A percentile compares a stretch with the other conserved stretches of the same genome.
Evolutionary conservation across 2,797 vertebrate species (phyloP).

Genomic region (Coregonus suidteri): DNA sequence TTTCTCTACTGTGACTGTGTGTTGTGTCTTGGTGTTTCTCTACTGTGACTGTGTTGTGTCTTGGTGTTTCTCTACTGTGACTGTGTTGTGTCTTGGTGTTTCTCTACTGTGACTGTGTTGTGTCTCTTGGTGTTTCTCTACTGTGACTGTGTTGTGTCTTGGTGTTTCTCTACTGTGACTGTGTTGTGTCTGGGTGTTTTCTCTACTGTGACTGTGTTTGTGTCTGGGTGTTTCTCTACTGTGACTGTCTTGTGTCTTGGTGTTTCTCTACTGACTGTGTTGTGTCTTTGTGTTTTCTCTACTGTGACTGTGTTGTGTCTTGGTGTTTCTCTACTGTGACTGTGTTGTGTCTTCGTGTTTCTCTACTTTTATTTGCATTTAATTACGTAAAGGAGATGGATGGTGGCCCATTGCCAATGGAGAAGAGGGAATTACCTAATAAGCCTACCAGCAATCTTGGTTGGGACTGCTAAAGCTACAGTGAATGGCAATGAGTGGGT

Average conservation of each 20-base stretch:
- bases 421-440: constrained; percentile 76
- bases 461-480: not conserved
- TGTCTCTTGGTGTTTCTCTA: too few relatives aligned
- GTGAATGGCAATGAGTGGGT: not conserved
- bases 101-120: too few relatives aligned
- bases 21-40: not conserved
- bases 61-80: too few relatives aligned
- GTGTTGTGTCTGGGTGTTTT: too few relatives aligned
- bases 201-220: not conserved
- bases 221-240: too few relatives aligned
- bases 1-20: too few relatives aligned
- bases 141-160: too few relatives aligned
- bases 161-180: too few relatives aligned
- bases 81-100: not conserved
- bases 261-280: not conserved
- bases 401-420: constrained; percentile 75
- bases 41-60: too few relatives aligned
- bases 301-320: not conserved
- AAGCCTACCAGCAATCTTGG: constrained; percentile 48
- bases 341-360: not conserved
- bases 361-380: constrained; percentile 76
- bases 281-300: not conserved
- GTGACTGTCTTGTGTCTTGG: not conserved
- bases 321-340: too few relatives aligned
- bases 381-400: constrained; percentile 79